phyloP scores from a whole-genome alignment of 2,888 invertebrate genomes.

The Eristalis intricaria region DNA sequence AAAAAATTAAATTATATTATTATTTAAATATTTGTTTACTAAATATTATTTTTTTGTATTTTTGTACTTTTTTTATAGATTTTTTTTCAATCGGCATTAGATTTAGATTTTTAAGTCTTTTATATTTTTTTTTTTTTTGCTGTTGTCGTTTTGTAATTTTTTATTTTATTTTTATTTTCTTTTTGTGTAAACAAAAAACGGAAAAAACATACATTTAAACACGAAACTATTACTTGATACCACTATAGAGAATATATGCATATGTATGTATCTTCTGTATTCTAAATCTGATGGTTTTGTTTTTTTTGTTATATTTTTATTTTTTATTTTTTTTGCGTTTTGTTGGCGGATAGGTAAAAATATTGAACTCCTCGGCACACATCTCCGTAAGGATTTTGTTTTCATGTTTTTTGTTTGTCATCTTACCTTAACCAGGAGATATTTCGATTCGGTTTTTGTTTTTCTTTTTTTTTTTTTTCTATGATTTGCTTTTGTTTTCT shows the following conservation, averaged over 20 bases:
- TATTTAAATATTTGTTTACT: constrained; percentile 45
- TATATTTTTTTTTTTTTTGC: constrained; percentile 57
- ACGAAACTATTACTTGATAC: constrained; percentile 65
- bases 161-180: constrained; percentile 37
- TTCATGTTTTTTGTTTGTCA: background rate
- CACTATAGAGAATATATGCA: constrained; percentile 68
- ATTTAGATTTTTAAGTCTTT: constrained; percentile 58
- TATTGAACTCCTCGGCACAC: constrained; percentile 56
- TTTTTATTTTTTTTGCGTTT: constrained; percentile 26
- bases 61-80: constrained; percentile 68
- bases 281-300: constrained; percentile 40
- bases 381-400: constrained; percentile 22
- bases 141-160: constrained; percentile 41
- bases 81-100: constrained; percentile 59
- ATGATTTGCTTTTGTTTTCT: constrained; percentile 32
- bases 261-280: constrained; percentile 61
- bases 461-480: constrained; percentile 29
- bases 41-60: constrained; percentile 60
- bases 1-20: constrained; percentile 63
- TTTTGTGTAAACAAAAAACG: constrained; percentile 59
- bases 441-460: background rate
- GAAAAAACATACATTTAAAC: constrained; percentile 68
- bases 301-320: background rate
- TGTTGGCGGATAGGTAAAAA: constrained; percentile 59
- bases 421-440: background rate